Conservation (phyloP, 2,888 invertebrate genomes). For the Cerastis leucographa region DNA sequence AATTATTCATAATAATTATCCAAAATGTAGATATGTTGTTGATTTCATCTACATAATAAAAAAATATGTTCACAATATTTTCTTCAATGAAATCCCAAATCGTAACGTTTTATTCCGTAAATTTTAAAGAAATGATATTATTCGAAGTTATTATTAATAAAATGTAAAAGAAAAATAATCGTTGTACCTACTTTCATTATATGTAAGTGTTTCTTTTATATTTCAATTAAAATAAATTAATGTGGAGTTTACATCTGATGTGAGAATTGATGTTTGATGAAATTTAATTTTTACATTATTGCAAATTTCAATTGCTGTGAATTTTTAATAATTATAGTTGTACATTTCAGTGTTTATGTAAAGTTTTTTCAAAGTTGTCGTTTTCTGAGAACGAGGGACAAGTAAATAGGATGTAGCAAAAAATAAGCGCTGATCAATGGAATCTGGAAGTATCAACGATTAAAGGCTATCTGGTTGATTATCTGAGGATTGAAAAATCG, state of each 20-base stretch:
- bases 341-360: constrained; percentile 53
- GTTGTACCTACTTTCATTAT: constrained; percentile 61
- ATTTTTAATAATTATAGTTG: constrained; percentile 56
- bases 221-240: constrained; percentile 47
- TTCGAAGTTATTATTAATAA: constrained; percentile 50
- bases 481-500: too few relatives aligned
- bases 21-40: constrained; percentile 68
- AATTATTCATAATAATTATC: constrained; percentile 60
- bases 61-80: constrained; percentile 49
- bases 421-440: neutral
- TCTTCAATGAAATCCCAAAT: constrained; percentile 60
- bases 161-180: constrained; percentile 55
- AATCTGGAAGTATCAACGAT: too few relatives aligned
- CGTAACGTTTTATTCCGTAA: constrained; percentile 49
- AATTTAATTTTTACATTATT: constrained; percentile 52
- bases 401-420: neutral
- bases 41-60: constrained; percentile 60
- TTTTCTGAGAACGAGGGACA: constrained; percentile 30
- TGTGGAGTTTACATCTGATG: constrained; percentile 59
- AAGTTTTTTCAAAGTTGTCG: constrained; percentile 26
- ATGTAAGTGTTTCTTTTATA: constrained; percentile 65
- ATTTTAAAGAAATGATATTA: constrained; percentile 46
- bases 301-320: constrained; percentile 60
- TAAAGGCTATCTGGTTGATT: too few relatives aligned
- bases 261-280: constrained; percentile 49